Base-by-base conservation (phyloP, 1,140 invertebrate species). In the Leptopilina boulardi region DNA sequence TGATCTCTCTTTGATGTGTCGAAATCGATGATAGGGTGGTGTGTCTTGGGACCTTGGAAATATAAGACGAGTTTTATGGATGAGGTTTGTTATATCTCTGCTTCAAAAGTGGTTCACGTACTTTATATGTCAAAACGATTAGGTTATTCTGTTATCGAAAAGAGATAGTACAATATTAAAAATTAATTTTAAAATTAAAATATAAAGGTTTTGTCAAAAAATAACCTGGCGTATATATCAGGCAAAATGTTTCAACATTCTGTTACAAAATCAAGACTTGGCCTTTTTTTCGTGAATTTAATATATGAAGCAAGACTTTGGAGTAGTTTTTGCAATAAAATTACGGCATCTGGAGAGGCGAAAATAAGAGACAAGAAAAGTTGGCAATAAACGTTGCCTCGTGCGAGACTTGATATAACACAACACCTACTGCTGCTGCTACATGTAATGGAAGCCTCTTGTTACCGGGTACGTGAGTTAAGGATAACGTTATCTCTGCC, bases 381-480 rank as follows among this genome's bases (percentile, higher is more conserved):
- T 66, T 66, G 23, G 59, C 59, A 66, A 26, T 66, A 66, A 66
- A 66, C 59, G 59, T 66, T 66, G 59, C 6, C 59, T 30, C 23
- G 59, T 34, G 59, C 26, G 59, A 66, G 26, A 30, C 59, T 38
- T 11, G 59, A 66, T 66, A 66, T 66, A 66, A 34, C 59, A 30
- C 5, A 66, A 66, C 59, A 66, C 59, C 59, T 66, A 66, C 21
- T 30, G 23, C n/a, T n/a, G 34, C 59, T 66, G 23, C 59, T 66
- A 0, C 59, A 2, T 66, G 26, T 66, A 66, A 66, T 66, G 26
- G 59, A 66, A 18, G 59, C 59, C 59, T 66, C 59, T 66, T 66
- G 59, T 66, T 66, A 66, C 59, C 59, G 23, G 15, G 59, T 66
- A 66, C 59, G 59, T 66, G 59, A 66, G 59, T 66, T 66, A 30